Evolutionary conservation across 2,113 vertebrate species (phyloP).

Genomic region (Tapirus terrestris): DNA sequence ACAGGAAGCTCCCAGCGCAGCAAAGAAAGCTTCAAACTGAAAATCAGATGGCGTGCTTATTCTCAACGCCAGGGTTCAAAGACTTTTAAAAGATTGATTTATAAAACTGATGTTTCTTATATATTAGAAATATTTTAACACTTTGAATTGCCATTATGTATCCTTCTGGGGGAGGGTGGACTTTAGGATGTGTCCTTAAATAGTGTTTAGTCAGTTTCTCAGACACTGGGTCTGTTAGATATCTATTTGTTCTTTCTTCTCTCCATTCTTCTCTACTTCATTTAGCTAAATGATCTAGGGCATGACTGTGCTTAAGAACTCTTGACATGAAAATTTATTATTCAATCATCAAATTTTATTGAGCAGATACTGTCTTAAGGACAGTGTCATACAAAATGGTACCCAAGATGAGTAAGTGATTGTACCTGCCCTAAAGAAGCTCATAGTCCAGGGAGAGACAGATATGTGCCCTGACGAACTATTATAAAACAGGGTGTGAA

Average conservation of each 20-base stretch:
- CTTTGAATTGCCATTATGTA: not conserved
- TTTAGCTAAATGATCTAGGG: not conserved
- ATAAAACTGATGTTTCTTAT: not conserved
- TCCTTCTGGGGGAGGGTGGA: not conserved
- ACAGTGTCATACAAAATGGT: not conserved
- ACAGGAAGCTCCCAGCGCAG: not conserved
- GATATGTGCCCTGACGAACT: not conserved
- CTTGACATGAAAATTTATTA: not conserved
- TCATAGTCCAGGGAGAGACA: not conserved
- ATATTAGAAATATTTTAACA: not conserved
- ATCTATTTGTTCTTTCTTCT: not conserved
- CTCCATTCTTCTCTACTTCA: not conserved
- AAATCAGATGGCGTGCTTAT: not conserved
- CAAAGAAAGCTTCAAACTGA: conserved; percentile 8
- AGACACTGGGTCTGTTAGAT: not conserved
- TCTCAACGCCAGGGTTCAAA: not conserved
- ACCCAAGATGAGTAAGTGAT: not conserved
- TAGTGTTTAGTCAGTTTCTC: not conserved
- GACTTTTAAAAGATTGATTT: not conserved
- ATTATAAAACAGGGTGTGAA: not conserved
- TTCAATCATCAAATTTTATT: not conserved
- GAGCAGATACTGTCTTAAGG: not conserved
- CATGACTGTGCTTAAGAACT: not conserved
- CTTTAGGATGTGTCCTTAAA: not conserved
- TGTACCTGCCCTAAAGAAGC: not conserved